These are phyloP conservation scores for Lacerta agilis DNA, from an alignment of 2,797 vertebrate species.

Conservation along the genomic window DNA sequence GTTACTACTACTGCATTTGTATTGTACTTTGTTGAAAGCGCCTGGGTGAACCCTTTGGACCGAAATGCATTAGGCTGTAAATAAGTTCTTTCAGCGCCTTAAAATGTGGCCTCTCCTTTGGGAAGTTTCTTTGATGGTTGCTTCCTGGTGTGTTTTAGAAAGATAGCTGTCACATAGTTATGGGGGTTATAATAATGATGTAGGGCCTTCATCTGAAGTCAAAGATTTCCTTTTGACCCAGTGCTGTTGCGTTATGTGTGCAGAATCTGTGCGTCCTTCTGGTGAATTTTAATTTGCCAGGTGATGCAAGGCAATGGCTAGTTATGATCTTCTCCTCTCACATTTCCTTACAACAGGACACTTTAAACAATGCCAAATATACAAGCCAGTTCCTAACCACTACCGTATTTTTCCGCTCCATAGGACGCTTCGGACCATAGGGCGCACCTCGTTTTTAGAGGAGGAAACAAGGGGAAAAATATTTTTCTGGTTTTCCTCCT, in stretches of 20 bases:
- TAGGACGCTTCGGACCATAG: too few relatives aligned
- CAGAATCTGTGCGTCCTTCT: background rate
- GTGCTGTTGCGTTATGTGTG: background rate
- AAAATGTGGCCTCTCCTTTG: too few relatives aligned
- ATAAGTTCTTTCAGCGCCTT: too few relatives aligned
- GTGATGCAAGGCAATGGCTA: background rate
- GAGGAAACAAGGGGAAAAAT: too few relatives aligned
- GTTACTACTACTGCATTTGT: too few relatives aligned
- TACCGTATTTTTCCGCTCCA: too few relatives aligned
- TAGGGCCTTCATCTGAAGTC: background rate
- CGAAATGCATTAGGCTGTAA: too few relatives aligned
- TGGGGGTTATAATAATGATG: background rate
- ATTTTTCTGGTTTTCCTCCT: too few relatives aligned
- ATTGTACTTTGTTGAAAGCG: too few relatives aligned
- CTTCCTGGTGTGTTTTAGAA: background rate
- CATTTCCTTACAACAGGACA: background rate
- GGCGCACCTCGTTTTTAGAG: too few relatives aligned
- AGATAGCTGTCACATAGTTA: background rate
- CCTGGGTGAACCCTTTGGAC: too few relatives aligned
- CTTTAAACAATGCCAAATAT: slow-evolving; percentile 33
- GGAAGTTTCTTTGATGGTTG: too few relatives aligned
- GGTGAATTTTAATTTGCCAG: background rate
- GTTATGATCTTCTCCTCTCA: background rate
- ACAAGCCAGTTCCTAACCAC: rapidly evolving
- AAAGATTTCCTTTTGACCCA: background rate